Evolutionary conservation across 2,797 vertebrate species (phyloP).

Genomic region (Oophaga sylvatica): DNA sequence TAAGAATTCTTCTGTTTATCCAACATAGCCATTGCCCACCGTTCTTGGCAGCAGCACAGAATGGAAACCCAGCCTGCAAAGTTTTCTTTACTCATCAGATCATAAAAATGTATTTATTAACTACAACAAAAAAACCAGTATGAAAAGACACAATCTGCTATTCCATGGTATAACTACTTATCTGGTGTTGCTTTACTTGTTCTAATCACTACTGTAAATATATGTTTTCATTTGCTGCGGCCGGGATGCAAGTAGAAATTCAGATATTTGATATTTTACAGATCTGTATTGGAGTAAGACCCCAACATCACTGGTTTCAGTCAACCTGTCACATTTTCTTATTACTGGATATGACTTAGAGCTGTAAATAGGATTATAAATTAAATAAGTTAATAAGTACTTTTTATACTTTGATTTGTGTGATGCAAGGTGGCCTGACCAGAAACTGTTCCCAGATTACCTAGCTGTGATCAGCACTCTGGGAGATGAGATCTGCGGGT

Average conservation of each 20-base stretch:
- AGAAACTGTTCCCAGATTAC: slow-evolving; percentile 24
- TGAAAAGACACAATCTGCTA: too few species aligned
- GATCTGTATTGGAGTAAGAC: slow-evolving; percentile 23
- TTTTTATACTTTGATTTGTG: slow-evolving; percentile 19
- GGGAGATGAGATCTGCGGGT: neutral
- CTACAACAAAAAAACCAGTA: too few species aligned
- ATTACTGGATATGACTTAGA: slow-evolving; percentile 25
- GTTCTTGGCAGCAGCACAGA: too few species aligned
- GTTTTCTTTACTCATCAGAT: too few species aligned
- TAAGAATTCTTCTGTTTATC: too few species aligned
- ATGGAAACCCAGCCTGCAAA: too few species aligned
- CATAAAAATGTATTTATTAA: too few species aligned
- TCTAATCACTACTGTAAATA: neutral
- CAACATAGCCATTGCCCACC: too few species aligned
- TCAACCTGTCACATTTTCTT: slow-evolving; percentile 15
- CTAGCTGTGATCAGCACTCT: slow-evolving; percentile 1
- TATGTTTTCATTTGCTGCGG: neutral
- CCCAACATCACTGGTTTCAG: slow-evolving; percentile 5
- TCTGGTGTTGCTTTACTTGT: too few species aligned
- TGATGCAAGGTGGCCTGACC: neutral
- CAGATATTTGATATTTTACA: slow-evolving; percentile 6
- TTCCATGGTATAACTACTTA: too few species aligned
- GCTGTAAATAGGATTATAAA: slow-evolving; percentile 24
- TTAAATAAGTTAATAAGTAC: slow-evolving; percentile 36
- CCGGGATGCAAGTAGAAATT: neutral